Conservation (phyloP, 2,113 vertebrate genomes). For the Morphnarchus princeps region DNA sequence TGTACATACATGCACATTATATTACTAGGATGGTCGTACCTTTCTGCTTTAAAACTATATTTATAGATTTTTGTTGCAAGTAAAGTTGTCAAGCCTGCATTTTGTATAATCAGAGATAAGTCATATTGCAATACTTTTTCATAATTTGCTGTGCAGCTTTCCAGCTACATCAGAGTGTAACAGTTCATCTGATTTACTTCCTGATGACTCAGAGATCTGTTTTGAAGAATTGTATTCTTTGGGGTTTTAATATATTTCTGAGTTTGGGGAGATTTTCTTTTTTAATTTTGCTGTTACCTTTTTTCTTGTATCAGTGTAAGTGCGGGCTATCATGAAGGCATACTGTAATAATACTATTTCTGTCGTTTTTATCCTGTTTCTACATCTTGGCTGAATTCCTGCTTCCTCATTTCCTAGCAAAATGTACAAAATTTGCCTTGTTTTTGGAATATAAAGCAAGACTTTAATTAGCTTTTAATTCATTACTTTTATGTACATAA, state of each 20-base stretch:
- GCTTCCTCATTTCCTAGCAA: neutral
- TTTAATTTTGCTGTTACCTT: neutral
- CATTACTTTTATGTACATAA: neutral
- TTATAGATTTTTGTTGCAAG: neutral
- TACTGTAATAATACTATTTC: neutral
- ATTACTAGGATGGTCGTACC: neutral
- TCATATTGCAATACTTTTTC: neutral
- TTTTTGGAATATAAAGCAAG: neutral
- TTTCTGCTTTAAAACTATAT: neutral
- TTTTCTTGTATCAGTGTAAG: neutral
- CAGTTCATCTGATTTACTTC: neutral
- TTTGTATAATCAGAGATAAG: neutral
- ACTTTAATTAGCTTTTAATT: neutral
- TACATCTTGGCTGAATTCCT: neutral
- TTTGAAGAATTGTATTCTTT: neutral
- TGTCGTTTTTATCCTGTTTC: neutral
- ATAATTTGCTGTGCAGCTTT: neutral
- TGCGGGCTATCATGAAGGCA: neutral
- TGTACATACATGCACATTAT: neutral
- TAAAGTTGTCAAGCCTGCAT: neutral
- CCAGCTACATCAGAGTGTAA: neutral
- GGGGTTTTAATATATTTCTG: neutral
- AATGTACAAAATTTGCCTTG: neutral
- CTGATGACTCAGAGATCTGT: neutral
- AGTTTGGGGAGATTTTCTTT: neutral